These are phyloP conservation scores for Galagoides demidoff DNA, from an alignment of 2,797 vertebrate species.

Conservation along the genomic window DNA sequence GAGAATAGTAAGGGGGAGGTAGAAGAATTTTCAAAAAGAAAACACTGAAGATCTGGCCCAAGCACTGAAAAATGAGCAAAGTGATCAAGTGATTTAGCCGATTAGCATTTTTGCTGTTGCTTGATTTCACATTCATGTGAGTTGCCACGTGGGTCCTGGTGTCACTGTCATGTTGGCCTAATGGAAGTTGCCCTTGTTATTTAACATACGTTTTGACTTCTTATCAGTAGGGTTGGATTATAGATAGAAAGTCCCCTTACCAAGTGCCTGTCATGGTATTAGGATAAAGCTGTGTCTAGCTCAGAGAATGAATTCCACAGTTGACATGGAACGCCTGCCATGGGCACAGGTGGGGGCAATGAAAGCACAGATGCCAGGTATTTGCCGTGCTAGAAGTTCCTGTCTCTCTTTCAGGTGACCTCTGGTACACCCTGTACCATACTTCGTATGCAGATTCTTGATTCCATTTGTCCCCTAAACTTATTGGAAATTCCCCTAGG, in stretches of 20 bases:
- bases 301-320: background rate
- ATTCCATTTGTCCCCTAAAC: background rate
- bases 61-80: background rate
- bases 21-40: background rate
- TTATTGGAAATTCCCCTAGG: background rate
- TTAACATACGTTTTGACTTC: background rate
- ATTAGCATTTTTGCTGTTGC: background rate
- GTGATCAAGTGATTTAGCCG: background rate
- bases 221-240: background rate
- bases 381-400: background rate
- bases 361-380: background rate
- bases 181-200: background rate
- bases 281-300: background rate
- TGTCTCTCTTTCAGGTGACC: background rate
- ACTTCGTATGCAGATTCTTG: background rate
- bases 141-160: background rate
- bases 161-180: background rate
- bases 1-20: background rate
- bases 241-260: background rate
- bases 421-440: background rate
- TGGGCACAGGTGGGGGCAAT: background rate
- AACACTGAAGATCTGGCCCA: background rate
- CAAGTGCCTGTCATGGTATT: background rate
- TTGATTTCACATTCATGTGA: background rate
- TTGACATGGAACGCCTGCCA: background rate